phyloP scores from a whole-genome alignment of 2,113 vertebrate genomes.

The Condylura cristata region DNA sequence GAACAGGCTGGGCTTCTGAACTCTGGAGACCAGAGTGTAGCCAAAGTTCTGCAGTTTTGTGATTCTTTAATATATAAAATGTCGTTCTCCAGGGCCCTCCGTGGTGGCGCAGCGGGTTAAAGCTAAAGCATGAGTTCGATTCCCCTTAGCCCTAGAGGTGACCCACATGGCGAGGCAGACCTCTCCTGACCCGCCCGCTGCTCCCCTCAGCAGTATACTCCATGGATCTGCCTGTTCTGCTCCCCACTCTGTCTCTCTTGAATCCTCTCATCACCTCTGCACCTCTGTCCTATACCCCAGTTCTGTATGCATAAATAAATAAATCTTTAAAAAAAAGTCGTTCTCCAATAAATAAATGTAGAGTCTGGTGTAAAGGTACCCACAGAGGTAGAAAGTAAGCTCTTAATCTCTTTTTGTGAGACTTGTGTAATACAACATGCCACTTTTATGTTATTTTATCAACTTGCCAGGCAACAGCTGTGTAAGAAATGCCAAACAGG shows the following conservation, averaged over 20 bases:
- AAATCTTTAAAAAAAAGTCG: no score
- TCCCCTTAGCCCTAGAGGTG: no score
- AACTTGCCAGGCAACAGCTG: not conserved
- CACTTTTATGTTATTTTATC: constrained; percentile 3
- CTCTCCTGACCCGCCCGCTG: no score
- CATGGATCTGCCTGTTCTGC: no score
- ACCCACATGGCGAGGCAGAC: no score
- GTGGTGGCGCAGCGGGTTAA: no score
- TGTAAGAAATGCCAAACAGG: not conserved
- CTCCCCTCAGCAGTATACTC: no score
- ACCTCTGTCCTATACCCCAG: no score
- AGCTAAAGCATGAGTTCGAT: no score
- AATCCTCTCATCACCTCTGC: no score
- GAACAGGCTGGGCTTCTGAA: not conserved
- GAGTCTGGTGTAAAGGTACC: not conserved
- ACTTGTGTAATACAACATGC: not conserved
- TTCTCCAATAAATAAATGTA: not conserved
- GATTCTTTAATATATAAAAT: not conserved
- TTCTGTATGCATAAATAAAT: no score
- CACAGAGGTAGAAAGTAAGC: not conserved
- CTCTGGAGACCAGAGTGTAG: not conserved
- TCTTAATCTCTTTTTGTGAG: not conserved
- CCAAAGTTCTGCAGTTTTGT: not conserved
- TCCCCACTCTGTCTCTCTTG: no score
- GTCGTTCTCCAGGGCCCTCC: constrained; percentile 10